A percentile compares a stretch with the other conserved stretches of the same genome.
These are phyloP conservation scores for Astropecten irregularis DNA, from an alignment of 53 echinoderm and acorn worm genomes.

Conservation along the genomic window DNA sequence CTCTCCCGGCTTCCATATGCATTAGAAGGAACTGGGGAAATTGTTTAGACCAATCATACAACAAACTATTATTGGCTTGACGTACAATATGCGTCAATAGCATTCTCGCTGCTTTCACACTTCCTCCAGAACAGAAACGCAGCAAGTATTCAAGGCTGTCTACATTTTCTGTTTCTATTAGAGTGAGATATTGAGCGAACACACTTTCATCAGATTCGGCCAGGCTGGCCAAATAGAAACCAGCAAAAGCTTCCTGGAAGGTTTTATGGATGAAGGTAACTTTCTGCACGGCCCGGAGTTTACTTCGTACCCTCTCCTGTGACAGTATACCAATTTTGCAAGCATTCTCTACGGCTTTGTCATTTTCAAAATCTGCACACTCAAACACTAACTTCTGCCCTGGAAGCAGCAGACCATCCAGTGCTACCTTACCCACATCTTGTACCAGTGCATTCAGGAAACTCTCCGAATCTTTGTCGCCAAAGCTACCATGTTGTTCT, in stretches of 20 bases:
- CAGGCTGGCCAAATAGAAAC: no score
- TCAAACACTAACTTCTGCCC: no score
- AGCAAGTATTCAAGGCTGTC: neutral
- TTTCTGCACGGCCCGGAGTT: no score
- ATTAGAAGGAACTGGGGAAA: neutral
- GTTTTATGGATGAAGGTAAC: no score
- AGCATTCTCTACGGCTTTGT: neutral
- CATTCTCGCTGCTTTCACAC: neutral
- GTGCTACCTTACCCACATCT: no score
- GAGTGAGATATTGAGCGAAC: neutral
- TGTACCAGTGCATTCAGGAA: no score
- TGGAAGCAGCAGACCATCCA: no score
- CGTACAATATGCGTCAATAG: neutral
- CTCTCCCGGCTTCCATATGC: neutral
- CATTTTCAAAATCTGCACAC: neutral
- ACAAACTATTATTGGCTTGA: no score
- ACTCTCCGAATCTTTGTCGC: no score
- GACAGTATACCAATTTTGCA: neutral
- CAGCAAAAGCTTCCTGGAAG: no score
- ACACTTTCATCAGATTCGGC: neutral
- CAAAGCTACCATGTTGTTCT: no score
- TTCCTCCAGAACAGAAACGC: slow-evolving; percentile 20
- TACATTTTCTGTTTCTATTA: neutral
- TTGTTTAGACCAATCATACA: neutral
- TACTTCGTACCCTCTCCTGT: no score